Evolutionary conservation across 2,113 vertebrate species (phyloP).

Genomic region (Rhinichthys klamathensis): DNA sequence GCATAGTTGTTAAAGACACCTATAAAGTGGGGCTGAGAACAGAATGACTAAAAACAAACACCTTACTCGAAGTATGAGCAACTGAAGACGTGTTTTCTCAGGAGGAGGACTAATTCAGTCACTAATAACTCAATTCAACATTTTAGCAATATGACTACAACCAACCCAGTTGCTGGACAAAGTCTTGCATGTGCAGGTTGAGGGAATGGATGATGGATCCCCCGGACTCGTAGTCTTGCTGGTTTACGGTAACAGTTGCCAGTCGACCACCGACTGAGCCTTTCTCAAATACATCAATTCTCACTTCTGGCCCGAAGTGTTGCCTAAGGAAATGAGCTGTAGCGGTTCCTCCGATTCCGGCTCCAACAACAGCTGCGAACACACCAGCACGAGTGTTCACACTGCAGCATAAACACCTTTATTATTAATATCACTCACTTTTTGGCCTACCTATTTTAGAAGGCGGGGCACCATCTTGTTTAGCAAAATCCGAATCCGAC

Average conservation of each 20-base stretch:
- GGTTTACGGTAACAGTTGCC: conserved; percentile 91
- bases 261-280: conserved; percentile 86
- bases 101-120: background rate
- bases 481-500: conserved; percentile 63
- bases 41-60: too few species aligned
- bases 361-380: conserved; percentile 87
- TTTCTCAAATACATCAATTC: conserved; percentile 92
- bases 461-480: conserved; percentile 75
- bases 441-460: conserved; percentile 74
- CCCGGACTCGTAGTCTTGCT: conserved; percentile 91
- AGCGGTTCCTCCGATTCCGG: conserved; percentile 91
- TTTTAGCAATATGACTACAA: conserved; percentile 33
- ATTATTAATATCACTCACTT: background rate
- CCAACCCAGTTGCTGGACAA: conserved; percentile 93
- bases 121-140: background rate
- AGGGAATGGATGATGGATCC: conserved; percentile 93
- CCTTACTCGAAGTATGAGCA: too few species aligned
- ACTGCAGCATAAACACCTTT: background rate
- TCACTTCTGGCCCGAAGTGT: conserved; percentile 93
- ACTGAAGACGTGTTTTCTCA: too few species aligned
- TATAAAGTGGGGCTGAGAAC: too few species aligned
- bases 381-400: background rate
- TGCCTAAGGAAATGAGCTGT: conserved; percentile 91
- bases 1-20: too few species aligned
- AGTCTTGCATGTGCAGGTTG: conserved; percentile 97